Percentiles rank a stretch among this genome's conserved stretches.
These are phyloP conservation scores for Cotesia glomerata DNA, from an alignment of 1,140 invertebrate species.

Conservation along the genomic window DNA sequence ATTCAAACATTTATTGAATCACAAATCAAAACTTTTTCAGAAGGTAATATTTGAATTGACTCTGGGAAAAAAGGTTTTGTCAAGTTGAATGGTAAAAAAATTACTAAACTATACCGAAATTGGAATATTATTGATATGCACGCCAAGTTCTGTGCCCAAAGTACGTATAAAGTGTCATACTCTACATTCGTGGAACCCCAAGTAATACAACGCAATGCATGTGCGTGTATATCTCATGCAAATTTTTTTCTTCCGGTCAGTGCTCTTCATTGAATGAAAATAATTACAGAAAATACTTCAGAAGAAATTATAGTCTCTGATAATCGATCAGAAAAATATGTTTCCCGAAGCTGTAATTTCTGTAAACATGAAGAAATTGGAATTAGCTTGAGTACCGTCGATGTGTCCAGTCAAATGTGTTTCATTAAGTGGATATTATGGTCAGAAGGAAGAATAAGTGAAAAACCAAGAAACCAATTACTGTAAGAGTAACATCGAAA, in stretches of 20 bases:
- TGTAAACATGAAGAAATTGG: too few species aligned
- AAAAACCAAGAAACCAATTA: too few species aligned
- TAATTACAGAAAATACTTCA: too few species aligned
- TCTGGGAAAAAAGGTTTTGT: constrained; percentile 26
- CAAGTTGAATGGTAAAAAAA: constrained; percentile 26
- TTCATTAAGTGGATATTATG: too few species aligned
- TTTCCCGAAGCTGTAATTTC: too few species aligned
- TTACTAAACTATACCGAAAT: neutral
- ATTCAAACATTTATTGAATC: constrained; percentile 21
- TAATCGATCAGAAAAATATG: too few species aligned
- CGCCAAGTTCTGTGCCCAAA: constrained; percentile 22
- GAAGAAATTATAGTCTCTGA: too few species aligned
- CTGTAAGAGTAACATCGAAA: too few species aligned
- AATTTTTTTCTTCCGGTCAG: neutral
- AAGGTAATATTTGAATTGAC: constrained; percentile 23
- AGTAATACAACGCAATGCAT: neutral
- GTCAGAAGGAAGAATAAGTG: too few species aligned
- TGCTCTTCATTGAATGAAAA: too few species aligned
- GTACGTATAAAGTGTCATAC: constrained; percentile 11
- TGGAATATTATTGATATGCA: constrained; percentile 22
- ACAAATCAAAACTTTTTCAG: constrained; percentile 21
- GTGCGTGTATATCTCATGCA: neutral
- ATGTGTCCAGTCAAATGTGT: too few species aligned
- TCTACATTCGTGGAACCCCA: neutral
- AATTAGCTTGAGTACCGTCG: too few species aligned